Conservation (phyloP, 2,113 vertebrate genomes). For the Ploceus nigricollis region DNA sequence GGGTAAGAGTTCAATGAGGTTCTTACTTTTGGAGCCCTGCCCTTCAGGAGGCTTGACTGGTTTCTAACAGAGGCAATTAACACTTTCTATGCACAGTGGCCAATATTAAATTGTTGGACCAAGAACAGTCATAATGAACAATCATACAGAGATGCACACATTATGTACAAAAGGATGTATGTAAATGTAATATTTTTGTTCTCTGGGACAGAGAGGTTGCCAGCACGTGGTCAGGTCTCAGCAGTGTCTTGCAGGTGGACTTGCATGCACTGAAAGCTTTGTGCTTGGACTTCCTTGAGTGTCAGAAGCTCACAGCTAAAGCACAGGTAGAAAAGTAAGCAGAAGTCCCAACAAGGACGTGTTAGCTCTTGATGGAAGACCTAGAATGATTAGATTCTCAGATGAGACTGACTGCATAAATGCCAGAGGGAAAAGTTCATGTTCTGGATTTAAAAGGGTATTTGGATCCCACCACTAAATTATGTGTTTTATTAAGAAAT, state of each 20-base stretch:
- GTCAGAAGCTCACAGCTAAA: not conserved
- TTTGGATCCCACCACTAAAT: not conserved
- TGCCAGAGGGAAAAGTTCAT: not conserved
- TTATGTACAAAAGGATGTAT: not conserved
- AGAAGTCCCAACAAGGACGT: not conserved
- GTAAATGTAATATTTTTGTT: not conserved
- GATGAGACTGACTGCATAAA: not conserved
- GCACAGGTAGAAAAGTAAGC: not conserved
- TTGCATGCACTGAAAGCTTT: not conserved
- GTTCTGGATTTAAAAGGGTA: not conserved
- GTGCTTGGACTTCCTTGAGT: not conserved
- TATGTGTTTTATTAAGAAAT: not conserved
- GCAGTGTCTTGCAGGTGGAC: not conserved
- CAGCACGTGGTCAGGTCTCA: not conserved
- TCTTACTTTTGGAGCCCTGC: not conserved
- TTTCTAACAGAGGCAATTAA: not conserved
- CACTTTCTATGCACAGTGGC: not conserved
- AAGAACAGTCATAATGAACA: not conserved
- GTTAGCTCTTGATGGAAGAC: not conserved
- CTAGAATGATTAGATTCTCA: not conserved
- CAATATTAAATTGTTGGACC: not conserved
- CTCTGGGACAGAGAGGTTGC: not conserved
- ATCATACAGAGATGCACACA: not conserved
- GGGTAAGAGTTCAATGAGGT: not conserved
- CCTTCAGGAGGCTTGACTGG: accelerated